phyloP scores from a whole-genome alignment of 2,888 invertebrate species.

The Horisme vitalbata region DNA sequence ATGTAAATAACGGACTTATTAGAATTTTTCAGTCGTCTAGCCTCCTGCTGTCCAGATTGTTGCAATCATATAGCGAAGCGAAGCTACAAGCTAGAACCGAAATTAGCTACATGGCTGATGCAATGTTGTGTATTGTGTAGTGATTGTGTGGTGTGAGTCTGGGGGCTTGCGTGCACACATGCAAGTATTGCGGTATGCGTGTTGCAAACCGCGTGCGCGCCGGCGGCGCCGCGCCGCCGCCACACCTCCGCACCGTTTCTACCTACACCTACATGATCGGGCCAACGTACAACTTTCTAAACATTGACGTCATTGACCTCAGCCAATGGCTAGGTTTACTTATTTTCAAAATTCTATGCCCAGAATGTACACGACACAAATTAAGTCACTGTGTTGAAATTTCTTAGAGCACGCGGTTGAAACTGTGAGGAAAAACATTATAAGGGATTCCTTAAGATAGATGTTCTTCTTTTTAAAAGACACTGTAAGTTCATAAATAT shows the following conservation, averaged over 20 bases:
- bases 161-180: slow-evolving; percentile 36
- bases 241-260: slow-evolving; percentile 56
- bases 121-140: slow-evolving; percentile 44
- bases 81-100: neutral
- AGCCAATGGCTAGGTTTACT: slow-evolving; percentile 11
- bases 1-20: no score
- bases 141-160: slow-evolving; percentile 30
- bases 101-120: slow-evolving; percentile 49
- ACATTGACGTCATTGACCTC: slow-evolving; percentile 59
- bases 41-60: no score
- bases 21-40: no score
- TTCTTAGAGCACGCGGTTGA: no score
- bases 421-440: no score
- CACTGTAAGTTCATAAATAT: no score
- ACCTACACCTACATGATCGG: slow-evolving; percentile 34
- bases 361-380: no score
- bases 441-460: no score
- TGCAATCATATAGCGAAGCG: no score
- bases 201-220: slow-evolving; percentile 47
- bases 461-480: no score
- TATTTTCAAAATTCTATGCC: no score
- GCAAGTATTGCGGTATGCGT: slow-evolving; percentile 34
- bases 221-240: slow-evolving; percentile 45
- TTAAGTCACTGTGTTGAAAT: no score
- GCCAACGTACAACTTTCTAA: slow-evolving; percentile 52